Percentiles rank a stretch among this genome's conserved stretches.
These are phyloP conservation scores for Drosophila ogumai DNA, from an alignment of 1,140 invertebrate genomes.

Conservation along the genomic window DNA sequence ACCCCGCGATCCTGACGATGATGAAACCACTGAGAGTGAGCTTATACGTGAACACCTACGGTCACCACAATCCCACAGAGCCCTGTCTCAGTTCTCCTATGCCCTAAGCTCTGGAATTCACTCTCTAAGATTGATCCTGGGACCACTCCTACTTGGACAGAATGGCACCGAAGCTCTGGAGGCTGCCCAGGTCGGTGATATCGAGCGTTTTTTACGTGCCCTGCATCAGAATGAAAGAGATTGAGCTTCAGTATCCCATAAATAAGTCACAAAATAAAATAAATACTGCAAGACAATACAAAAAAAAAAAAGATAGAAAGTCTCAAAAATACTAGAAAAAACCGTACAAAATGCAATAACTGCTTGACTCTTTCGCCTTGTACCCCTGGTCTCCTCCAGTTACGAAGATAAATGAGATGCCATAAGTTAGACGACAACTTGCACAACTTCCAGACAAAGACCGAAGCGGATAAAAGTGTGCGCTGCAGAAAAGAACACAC, in stretches of 20 bases:
- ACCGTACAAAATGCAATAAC: slow-evolving; percentile 67
- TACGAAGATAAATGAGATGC: slow-evolving; percentile 83
- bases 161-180: slow-evolving; percentile 89
- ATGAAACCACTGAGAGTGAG: not conserved
- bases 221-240: slow-evolving; percentile 18
- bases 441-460: slow-evolving; percentile 55
- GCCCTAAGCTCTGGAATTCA: slow-evolving; percentile 94
- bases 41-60: slow-evolving; percentile 88
- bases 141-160: slow-evolving; percentile 91
- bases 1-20: not conserved
- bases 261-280: slow-evolving; percentile 36
- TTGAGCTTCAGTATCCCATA: slow-evolving; percentile 18
- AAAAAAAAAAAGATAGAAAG: not conserved
- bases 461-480: slow-evolving; percentile 39
- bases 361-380: slow-evolving; percentile 18
- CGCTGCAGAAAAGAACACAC: slow-evolving; percentile 45
- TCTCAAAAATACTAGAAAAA: not conserved
- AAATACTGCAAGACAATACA: slow-evolving; percentile 7
- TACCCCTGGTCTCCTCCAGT: slow-evolving; percentile 25
- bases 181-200: slow-evolving; percentile 94
- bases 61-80: slow-evolving; percentile 95
- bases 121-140: slow-evolving; percentile 94
- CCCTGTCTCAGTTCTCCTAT: slow-evolving; percentile 95
- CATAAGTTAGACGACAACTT: slow-evolving; percentile 81
- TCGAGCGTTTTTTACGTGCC: slow-evolving; percentile 92